Evolutionary conservation across 2,113 vertebrate genomes (phyloP), one percentile per base, ranked within the genome.

Genomic region (Cheirogaleus medius): DNA sequence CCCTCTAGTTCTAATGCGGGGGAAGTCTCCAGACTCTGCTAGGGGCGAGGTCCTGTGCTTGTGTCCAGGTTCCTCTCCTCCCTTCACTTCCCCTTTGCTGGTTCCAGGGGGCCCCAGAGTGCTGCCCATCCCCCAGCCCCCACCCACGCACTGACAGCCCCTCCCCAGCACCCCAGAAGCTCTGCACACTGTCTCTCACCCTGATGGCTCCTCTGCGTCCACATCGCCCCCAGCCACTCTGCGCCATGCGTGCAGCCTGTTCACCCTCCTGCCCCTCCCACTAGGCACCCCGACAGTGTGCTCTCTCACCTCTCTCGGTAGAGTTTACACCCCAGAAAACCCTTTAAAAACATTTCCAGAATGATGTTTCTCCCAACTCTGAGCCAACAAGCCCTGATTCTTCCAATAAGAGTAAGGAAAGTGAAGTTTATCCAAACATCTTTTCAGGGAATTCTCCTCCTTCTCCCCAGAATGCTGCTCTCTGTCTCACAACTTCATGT

Each of bases 211-310:
- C 18, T 27, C 37, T 8, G 2, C 0, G 6, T 56, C 54, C 71
- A n/a, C 2, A 0, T 0, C 2, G 7, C n/a, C 25, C 44, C 37
- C 1, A 9, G n/a, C 23, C 52, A 23, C 27, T 23, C 37, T 37
- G 17, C 4, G 37, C 3, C 7, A 58, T 15, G 21, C 73, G 17
- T 10, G 5, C 17, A 68, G 52, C 23, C 47, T 64, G 6, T 49
- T 14, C 47, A n/a, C 18, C 44, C 18, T 47, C 64, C 73, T 15
- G 20, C 11, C 3, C 23, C 52, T 1, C 7, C 15, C 7, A 8
- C 64, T 34, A 14, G 25, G 2, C 34, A 9, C 6, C 32, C 21
- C 29, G 7, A 1, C 14, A 4, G n/a, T 42, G 4, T n/a, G 15
- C 17, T 52, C 25, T 21, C 34, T 87, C 17, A 20, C 47, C 37